Evolutionary conservation across 2,113 vertebrate species (phyloP).

Genomic region (Pangasianodon hypophthalmus): DNA sequence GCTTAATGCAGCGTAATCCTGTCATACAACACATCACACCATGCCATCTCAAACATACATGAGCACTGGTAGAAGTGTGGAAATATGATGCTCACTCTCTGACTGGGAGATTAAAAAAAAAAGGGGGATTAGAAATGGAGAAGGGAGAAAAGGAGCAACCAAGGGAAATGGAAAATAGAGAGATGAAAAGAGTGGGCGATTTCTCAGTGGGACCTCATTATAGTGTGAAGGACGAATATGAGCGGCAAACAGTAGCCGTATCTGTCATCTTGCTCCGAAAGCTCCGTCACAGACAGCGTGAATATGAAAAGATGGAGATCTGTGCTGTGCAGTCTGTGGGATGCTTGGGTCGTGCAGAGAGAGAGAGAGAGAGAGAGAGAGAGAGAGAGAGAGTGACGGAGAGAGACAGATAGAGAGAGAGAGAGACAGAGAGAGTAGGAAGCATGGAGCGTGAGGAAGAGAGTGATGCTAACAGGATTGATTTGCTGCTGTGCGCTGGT

Average conservation of each 20-base stretch:
- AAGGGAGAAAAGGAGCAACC: conserved; percentile 8
- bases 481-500: conserved; percentile 74
- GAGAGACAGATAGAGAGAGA: conserved; percentile 59
- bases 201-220: conserved; percentile 49
- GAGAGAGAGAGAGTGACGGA: conserved; percentile 25
- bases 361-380: conserved; percentile 57
- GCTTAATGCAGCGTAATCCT: conserved; percentile 40
- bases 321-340: not conserved
- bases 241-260: conserved; percentile 10
- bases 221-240: conserved; percentile 34
- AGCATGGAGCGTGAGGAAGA: conserved; percentile 59
- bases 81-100: not conserved
- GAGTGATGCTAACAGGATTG: conserved; percentile 74
- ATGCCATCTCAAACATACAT: not conserved
- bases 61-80: not conserved
- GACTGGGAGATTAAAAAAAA: not conserved
- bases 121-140: not conserved
- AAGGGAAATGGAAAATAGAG: conserved; percentile 1
- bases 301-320: conserved; percentile 22
- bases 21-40: conserved; percentile 19
- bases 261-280: conserved; percentile 21
- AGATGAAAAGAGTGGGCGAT: conserved; percentile 20
- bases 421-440: conserved; percentile 60
- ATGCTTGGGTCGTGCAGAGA: conserved; percentile 52
- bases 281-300: conserved; percentile 18